Evolutionary conservation across 2,113 vertebrate species (phyloP).

Genomic region (Amphilophus citrinellus): DNA sequence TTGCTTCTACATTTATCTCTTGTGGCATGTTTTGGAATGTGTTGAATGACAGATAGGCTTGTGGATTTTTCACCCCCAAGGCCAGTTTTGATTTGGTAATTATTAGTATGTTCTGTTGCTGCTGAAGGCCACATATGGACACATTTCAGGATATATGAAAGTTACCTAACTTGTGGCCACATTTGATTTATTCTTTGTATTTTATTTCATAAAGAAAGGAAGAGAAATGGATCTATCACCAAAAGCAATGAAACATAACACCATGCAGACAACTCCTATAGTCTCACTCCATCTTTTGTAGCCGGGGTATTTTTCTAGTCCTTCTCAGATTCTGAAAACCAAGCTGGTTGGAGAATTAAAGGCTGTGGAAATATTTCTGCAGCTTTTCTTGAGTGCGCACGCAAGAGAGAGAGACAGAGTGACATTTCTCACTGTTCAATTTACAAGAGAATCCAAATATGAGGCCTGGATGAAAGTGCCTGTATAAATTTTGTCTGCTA

Average conservation of each 20-base stretch:
- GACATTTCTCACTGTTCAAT: constrained; percentile 10
- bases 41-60: constrained; percentile 44
- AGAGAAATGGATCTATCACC: constrained; percentile 25
- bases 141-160: constrained; percentile 44
- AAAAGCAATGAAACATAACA: neutral
- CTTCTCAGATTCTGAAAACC: constrained; percentile 2
- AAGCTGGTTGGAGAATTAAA: constrained; percentile 13
- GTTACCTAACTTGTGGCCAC: constrained; percentile 18
- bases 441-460: neutral
- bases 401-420: constrained; percentile 1
- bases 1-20: constrained; percentile 8
- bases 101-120: constrained; percentile 52
- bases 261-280: neutral
- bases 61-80: constrained; percentile 11
- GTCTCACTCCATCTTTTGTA: neutral
- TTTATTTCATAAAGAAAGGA: constrained; percentile 35
- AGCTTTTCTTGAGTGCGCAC: neutral
- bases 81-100: constrained; percentile 67
- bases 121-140: constrained; percentile 41
- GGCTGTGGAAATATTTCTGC: constrained; percentile 6
- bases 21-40: constrained; percentile 9
- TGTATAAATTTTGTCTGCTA: neutral
- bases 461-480: constrained; percentile 5
- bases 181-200: constrained; percentile 36
- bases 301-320: neutral